phyloP scores from a whole-genome alignment of 2,888 invertebrate species.

The Microplitis manilae region DNA sequence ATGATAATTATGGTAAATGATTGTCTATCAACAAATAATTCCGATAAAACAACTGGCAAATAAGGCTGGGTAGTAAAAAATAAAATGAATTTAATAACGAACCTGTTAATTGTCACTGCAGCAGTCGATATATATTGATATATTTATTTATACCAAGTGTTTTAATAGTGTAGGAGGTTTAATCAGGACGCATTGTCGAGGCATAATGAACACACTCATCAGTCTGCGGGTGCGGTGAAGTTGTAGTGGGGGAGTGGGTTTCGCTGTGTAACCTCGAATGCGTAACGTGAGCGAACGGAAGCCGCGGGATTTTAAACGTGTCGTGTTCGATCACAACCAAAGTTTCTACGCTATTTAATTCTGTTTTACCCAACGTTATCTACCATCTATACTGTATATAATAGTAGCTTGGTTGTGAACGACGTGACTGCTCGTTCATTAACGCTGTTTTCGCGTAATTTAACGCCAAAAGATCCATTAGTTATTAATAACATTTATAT shows the following conservation, averaged over 20 bases:
- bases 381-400: too few species aligned
- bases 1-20: slow-evolving; percentile 3
- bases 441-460: slow-evolving; percentile 60
- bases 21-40: neutral
- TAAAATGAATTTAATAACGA: too few species aligned
- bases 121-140: too few species aligned
- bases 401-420: slow-evolving; percentile 1
- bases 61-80: too few species aligned
- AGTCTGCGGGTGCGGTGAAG: slow-evolving; percentile 20
- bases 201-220: slow-evolving; percentile 31
- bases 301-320: slow-evolving; percentile 2
- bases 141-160: too few species aligned
- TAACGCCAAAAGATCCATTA: slow-evolving; percentile 45
- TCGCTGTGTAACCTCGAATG: slow-evolving; percentile 23
- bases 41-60: too few species aligned
- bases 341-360: neutral
- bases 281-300: slow-evolving; percentile 27
- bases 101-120: too few species aligned
- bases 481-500: slow-evolving; percentile 40
- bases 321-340: slow-evolving; percentile 21
- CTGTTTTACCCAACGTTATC: neutral
- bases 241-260: neutral
- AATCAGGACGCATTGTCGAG: slow-evolving; percentile 27
- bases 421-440: slow-evolving; percentile 53
- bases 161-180: neutral